Evolutionary conservation across 2,888 invertebrate genomes (phyloP).

Genomic region (Hipparchia sbordonii): DNA sequence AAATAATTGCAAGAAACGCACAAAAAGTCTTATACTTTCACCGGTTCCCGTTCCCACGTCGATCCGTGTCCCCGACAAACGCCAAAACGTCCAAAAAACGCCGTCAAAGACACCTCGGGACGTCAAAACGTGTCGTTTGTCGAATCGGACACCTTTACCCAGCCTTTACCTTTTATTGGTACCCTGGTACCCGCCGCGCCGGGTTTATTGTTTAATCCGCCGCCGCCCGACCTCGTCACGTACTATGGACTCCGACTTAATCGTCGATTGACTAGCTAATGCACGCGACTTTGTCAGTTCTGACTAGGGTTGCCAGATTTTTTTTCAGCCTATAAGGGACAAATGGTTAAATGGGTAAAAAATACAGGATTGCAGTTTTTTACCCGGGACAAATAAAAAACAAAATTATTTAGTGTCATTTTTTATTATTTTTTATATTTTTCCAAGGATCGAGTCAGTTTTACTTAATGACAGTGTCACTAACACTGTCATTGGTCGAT

Average conservation of each 20-base stretch:
- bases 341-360: no score
- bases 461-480: no score
- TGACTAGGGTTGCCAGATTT: no score
- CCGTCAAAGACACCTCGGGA: slow-evolving; percentile 44
- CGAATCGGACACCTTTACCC: slow-evolving; percentile 46
- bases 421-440: no score
- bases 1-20: not conserved
- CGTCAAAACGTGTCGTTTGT: slow-evolving; percentile 48
- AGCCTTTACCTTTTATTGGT: slow-evolving; percentile 49
- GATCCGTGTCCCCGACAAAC: slow-evolving; percentile 51
- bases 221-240: slow-evolving; percentile 36
- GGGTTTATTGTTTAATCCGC: slow-evolving; percentile 45
- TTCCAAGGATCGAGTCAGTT: no score
- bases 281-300: not conserved
- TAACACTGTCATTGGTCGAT: no score
- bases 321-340: no score
- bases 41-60: slow-evolving; percentile 45
- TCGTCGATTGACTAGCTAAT: slow-evolving; percentile 5
- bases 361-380: no score
- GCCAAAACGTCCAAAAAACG: slow-evolving; percentile 42
- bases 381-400: no score
- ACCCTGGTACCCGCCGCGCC: slow-evolving; percentile 39
- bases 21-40: slow-evolving; percentile 29
- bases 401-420: no score
- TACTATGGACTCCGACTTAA: slow-evolving; percentile 16